Conservation (phyloP, 2,888 invertebrate genomes). For the Plutella xylostella region DNA sequence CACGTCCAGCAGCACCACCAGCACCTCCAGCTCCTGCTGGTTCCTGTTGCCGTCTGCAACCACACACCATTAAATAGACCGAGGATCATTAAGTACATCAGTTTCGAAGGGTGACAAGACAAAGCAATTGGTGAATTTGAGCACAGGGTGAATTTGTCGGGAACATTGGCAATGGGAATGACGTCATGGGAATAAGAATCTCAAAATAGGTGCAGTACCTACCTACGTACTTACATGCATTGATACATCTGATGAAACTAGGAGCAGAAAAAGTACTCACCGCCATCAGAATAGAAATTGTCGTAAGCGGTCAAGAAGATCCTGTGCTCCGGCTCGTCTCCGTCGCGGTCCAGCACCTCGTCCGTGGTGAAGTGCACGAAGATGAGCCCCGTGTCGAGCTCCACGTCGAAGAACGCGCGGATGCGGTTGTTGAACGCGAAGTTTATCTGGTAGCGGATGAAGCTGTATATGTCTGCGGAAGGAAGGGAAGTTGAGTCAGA, state of each 20-base stretch:
- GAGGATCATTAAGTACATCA: no score
- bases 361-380: constrained; percentile 50
- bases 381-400: constrained; percentile 52
- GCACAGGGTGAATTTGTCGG: no score
- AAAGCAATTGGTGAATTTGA: no score
- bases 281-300: constrained; percentile 58
- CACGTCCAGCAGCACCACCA: constrained; percentile 66
- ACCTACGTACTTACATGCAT: no score
- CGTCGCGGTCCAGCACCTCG: constrained; percentile 62
- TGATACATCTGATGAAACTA: no score
- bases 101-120: no score
- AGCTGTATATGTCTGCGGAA: constrained; percentile 55
- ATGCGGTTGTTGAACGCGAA: constrained; percentile 45
- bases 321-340: constrained; percentile 46
- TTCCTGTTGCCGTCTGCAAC: constrained; percentile 53
- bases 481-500: no score
- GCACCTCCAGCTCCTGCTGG: constrained; percentile 39
- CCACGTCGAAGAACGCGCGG: constrained; percentile 62
- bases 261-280: constrained; percentile 31
- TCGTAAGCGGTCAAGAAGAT: constrained; percentile 64
- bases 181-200: no score
- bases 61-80: no score
- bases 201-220: no score
- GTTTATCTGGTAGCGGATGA: constrained; percentile 65
- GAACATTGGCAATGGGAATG: no score